A percentile compares a stretch with the other conserved stretches of the same genome.
phyloP scores from a whole-genome alignment of 2,888 invertebrate species.

The Allygus modestus region DNA sequence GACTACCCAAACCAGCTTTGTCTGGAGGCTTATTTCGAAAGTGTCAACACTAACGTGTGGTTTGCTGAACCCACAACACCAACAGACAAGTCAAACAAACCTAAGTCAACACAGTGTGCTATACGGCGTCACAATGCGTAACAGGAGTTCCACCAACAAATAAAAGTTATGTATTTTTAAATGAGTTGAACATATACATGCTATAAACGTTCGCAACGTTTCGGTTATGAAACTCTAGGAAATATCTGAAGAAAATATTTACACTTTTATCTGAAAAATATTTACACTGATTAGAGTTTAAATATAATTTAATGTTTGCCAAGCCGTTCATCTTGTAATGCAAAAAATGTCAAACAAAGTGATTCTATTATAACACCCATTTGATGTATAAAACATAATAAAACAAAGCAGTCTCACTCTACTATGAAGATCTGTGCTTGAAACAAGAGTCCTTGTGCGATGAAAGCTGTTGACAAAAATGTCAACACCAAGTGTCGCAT shows the following conservation, averaged over 20 bases:
- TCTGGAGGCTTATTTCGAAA: neutral
- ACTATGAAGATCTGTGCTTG: neutral
- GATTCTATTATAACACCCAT: too few species aligned
- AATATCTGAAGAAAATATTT: too few species aligned
- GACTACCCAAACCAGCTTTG: too few species aligned
- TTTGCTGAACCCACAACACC: neutral
- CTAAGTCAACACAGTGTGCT: neutral
- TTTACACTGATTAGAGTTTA: too few species aligned
- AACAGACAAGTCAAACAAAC: neutral
- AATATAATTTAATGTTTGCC: too few species aligned
- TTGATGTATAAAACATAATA: too few species aligned
- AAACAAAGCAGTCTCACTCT: neutral
- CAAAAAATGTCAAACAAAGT: too few species aligned
- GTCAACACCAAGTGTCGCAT: slow-evolving; percentile 6
- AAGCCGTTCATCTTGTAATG: too few species aligned
- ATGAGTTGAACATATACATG: too few species aligned
- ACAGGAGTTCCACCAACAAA: neutral
- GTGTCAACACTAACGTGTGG: neutral
- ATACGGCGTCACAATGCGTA: neutral
- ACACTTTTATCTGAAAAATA: too few species aligned
- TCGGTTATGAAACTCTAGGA: too few species aligned
- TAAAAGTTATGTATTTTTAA: neutral
- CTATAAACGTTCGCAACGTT: too few species aligned
- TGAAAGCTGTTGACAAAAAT: slow-evolving; percentile 30
- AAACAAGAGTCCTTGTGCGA: slow-evolving; percentile 21